phyloP scores from a whole-genome alignment of 2,888 invertebrate genomes.

The Aspidiotus destructor region DNA sequence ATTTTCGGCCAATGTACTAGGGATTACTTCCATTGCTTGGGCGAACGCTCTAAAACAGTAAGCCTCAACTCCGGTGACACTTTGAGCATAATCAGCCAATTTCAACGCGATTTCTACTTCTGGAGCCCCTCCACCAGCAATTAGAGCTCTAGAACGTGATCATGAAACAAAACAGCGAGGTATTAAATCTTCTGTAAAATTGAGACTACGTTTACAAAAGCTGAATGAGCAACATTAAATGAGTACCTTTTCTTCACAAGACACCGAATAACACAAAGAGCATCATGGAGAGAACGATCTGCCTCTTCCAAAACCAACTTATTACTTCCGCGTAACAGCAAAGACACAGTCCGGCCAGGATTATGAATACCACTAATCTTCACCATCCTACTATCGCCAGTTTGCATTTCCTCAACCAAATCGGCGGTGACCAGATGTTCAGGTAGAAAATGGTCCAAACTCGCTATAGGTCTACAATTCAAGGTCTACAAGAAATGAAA shows the following conservation, averaged over 20 bases:
- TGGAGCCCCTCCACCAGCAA: slow-evolving; percentile 95
- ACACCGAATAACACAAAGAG: slow-evolving; percentile 86
- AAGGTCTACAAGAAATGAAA: slow-evolving; percentile 50
- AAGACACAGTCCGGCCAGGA: slow-evolving; percentile 82
- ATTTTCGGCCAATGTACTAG: slow-evolving; percentile 84
- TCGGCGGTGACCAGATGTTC: slow-evolving; percentile 89
- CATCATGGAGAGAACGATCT: slow-evolving; percentile 72
- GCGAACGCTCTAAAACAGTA: slow-evolving; percentile 93
- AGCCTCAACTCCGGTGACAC: slow-evolving; percentile 81
- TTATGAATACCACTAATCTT: slow-evolving; percentile 83
- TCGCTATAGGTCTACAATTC: slow-evolving; percentile 90
- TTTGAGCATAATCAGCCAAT: slow-evolving; percentile 69
- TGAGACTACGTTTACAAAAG: too few relatives aligned
- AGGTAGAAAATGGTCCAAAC: slow-evolving; percentile 91
- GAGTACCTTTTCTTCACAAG: slow-evolving; percentile 69
- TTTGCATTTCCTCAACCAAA: slow-evolving; percentile 83
- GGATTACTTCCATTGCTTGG: slow-evolving; percentile 88
- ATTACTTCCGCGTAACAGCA: slow-evolving; percentile 81
- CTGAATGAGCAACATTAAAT: too few relatives aligned
- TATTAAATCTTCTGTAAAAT: neutral
- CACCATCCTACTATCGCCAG: slow-evolving; percentile 80
- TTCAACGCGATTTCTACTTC: slow-evolving; percentile 88
- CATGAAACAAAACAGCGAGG: neutral
- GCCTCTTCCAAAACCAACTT: slow-evolving; percentile 73
- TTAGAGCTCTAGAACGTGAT: slow-evolving; percentile 56